Conservation (phyloP, 2,888 invertebrate species). For the Ennomos erosarius region DNA sequence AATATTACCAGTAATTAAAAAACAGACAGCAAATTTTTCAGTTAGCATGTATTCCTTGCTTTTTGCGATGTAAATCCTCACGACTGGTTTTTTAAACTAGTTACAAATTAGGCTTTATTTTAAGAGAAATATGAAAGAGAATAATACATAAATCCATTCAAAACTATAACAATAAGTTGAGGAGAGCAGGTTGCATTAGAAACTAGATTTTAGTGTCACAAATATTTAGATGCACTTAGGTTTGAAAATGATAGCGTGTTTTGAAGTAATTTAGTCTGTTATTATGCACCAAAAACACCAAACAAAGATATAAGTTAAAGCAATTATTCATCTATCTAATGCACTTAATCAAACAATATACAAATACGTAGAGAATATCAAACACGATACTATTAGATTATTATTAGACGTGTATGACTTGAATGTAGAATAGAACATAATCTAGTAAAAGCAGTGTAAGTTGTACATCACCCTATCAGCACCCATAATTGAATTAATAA, state of each 20-base stretch:
- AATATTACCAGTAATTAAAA: too few relatives aligned
- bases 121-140: too few relatives aligned
- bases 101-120: background rate
- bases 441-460: constrained; percentile 5
- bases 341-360: background rate
- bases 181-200: background rate
- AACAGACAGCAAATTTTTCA: background rate
- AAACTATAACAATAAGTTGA: background rate
- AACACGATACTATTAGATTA: background rate
- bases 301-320: background rate
- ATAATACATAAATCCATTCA: background rate
- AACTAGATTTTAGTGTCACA: constrained; percentile 1
- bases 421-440: constrained; percentile 12
- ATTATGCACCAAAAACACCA: background rate
- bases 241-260: background rate
- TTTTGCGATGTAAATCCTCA: background rate
- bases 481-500: constrained; percentile 26
- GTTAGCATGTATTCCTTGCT: constrained; percentile 1
- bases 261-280: background rate
- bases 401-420: background rate
- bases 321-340: too few relatives aligned
- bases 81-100: constrained; percentile 1
- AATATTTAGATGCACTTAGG: constrained; percentile 1
- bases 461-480: constrained; percentile 13
- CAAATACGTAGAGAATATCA: background rate